Percentiles rank a stretch among this genome's conserved stretches.
These are phyloP conservation scores for Cavia porcellus DNA, from an alignment of 2,113 vertebrate genomes.

Conservation along the genomic window DNA sequence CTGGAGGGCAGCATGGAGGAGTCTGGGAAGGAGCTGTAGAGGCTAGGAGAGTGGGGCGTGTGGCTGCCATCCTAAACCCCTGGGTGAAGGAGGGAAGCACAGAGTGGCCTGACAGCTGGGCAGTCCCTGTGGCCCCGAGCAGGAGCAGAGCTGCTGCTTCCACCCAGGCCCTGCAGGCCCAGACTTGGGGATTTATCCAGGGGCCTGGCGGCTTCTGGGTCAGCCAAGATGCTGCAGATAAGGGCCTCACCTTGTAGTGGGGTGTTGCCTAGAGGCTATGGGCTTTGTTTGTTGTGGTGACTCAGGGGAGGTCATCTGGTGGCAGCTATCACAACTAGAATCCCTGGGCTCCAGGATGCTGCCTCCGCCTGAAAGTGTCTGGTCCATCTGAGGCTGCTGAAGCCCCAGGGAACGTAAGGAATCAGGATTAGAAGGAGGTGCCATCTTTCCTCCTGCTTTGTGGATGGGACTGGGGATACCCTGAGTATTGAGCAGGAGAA, in stretches of 20 bases:
- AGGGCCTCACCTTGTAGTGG: not conserved
- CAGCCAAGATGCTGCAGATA: conserved; percentile 28
- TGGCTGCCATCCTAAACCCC: not conserved
- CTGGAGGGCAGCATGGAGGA: not conserved
- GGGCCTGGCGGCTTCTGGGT: not conserved
- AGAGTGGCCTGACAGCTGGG: not conserved
- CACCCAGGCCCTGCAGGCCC: not conserved
- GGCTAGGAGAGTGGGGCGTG: too few relatives aligned
- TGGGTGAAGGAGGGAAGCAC: rapidly evolving
- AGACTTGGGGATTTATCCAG: conserved; percentile 31
- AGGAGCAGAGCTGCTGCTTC: not conserved
- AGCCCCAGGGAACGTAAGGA: not conserved
- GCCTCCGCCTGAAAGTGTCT: not conserved
- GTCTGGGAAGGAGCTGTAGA: not conserved
- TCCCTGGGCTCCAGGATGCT: not conserved
- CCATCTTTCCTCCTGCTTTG: not conserved
- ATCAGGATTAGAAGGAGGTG: not conserved
- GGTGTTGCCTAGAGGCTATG: not conserved
- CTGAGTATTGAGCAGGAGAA: not conserved
- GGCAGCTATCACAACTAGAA: not conserved
- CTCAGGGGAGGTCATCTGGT: not conserved
- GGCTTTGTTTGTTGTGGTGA: conserved; percentile 33
- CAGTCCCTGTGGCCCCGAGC: not conserved
- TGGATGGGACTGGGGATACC: not conserved
- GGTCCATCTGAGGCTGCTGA: not conserved